Conservation (phyloP, 2,888 invertebrate genomes). For the Lucinisca nassula region DNA sequence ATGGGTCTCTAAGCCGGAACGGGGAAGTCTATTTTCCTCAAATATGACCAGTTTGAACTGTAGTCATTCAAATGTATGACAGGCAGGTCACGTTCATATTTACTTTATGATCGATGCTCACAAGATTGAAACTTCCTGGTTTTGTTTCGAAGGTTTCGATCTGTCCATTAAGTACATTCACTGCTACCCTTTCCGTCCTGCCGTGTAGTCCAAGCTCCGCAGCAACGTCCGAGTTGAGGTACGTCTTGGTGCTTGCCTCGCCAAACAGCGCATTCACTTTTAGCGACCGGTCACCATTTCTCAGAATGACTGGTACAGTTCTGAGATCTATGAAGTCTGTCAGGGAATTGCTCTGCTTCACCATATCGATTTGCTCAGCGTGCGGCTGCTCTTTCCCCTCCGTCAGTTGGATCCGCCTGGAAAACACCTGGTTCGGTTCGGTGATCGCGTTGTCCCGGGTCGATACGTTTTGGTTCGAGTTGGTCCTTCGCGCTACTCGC, state of each 20-base stretch:
- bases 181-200: constrained; percentile 3
- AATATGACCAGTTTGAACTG: neutral
- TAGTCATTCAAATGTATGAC: neutral
- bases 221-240: constrained; percentile 49
- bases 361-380: constrained; percentile 1
- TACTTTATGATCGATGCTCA: constrained; percentile 31
- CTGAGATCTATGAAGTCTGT: constrained; percentile 30
- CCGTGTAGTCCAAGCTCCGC: constrained; percentile 42
- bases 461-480: neutral
- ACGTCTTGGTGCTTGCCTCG: constrained; percentile 60
- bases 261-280: constrained; percentile 60
- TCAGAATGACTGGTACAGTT: constrained; percentile 59
- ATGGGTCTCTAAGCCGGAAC: neutral
- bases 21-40: neutral
- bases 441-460: neutral
- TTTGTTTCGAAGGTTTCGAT: constrained; percentile 34
- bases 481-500: neutral
- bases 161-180: constrained; percentile 43
- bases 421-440: neutral
- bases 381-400: neutral
- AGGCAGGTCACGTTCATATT: neutral
- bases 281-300: constrained; percentile 9
- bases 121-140: constrained; percentile 21
- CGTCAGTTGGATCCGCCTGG: neutral
- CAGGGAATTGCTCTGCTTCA: neutral